Conservation (phyloP, 2,113 vertebrate species). For the Anhinga rufa region DNA sequence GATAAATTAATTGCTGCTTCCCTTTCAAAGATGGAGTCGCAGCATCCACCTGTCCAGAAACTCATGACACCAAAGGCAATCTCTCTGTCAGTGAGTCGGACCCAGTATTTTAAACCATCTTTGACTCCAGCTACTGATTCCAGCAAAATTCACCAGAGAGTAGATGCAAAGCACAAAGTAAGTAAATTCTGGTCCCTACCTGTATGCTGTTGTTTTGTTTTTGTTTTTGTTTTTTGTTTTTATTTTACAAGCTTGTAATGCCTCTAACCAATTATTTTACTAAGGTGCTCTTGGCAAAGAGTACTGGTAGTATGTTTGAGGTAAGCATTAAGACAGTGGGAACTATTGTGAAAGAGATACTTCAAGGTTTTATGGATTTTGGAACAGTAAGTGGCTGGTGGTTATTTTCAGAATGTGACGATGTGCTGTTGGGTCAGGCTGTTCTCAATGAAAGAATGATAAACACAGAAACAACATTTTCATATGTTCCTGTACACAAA, state of each 20-base stretch:
- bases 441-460: neutral
- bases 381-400: neutral
- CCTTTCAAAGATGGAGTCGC: conserved; percentile 78
- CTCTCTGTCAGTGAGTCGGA: conserved; percentile 75
- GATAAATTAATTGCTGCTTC: conserved; percentile 38
- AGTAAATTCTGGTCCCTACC: conserved; percentile 38
- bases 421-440: neutral
- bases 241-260: neutral
- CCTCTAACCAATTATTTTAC: neutral
- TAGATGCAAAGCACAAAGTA: conserved; percentile 70
- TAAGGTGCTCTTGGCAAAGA: neutral
- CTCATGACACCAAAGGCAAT: conserved; percentile 81
- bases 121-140: conserved; percentile 78
- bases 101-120: conserved; percentile 88
- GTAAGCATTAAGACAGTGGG: neutral
- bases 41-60: conserved; percentile 87
- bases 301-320: neutral
- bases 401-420: neutral
- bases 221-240: neutral
- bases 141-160: conserved; percentile 73
- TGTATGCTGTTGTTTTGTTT: neutral
- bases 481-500: neutral
- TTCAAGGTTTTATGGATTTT: neutral
- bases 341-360: neutral
- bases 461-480: neutral